A percentile compares a stretch with the other conserved stretches of the same genome.
These are phyloP conservation scores for Drosophila kanapiae DNA, from an alignment of 1,140 invertebrate genomes.

Conservation along the genomic window DNA sequence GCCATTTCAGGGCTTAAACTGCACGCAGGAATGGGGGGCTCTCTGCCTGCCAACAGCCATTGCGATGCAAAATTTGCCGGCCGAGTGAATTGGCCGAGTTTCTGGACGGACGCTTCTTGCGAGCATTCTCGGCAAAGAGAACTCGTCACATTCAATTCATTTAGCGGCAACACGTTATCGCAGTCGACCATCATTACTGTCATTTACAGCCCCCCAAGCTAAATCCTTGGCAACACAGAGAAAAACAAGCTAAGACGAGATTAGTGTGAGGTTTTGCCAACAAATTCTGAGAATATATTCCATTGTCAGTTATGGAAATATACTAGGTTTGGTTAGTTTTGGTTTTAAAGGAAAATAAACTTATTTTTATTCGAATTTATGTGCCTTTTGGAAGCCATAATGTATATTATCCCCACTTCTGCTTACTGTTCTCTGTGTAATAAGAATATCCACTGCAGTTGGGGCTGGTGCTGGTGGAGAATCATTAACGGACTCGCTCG, in stretches of 20 bases:
- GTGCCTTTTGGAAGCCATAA: no score
- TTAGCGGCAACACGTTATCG: conserved; percentile 65
- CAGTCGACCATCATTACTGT: conserved; percentile 46
- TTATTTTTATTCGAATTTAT: neutral
- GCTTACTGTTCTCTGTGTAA: conserved; percentile 1
- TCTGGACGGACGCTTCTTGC: neutral
- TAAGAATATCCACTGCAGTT: conserved; percentile 25
- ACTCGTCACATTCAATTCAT: conserved; percentile 72
- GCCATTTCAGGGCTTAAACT: conserved; percentile 72
- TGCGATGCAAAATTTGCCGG: conserved; percentile 36
- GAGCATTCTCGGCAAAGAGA: conserved; percentile 38
- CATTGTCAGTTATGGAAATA: neutral
- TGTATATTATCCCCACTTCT: neutral
- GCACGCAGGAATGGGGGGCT: conserved; percentile 6
- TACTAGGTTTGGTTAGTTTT: neutral
- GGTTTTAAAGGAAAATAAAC: no score
- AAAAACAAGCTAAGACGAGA: neutral
- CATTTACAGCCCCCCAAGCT: conserved; percentile 8
- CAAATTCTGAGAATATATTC: neutral
- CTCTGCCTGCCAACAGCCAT: conserved; percentile 24
- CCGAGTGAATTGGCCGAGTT: conserved; percentile 26
- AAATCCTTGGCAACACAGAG: conserved; percentile 20
- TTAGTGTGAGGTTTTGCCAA: neutral
- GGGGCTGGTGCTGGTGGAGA: conserved; percentile 16
- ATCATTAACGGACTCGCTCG: conserved; percentile 68